Conservation (phyloP, 2,888 invertebrate genomes). For the Salpingus planirostris region DNA sequence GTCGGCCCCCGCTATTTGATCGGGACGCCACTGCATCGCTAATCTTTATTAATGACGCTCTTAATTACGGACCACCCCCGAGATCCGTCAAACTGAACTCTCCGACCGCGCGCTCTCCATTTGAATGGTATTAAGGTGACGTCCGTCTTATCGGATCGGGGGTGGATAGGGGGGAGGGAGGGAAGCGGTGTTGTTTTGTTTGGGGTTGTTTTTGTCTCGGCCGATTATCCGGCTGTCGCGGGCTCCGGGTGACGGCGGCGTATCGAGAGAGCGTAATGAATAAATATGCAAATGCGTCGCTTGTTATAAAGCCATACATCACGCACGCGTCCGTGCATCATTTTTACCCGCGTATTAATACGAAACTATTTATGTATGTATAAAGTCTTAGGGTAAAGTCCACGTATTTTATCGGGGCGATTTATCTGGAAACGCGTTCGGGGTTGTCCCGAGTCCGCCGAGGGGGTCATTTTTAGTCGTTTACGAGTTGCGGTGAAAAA, state of each 20-base stretch:
- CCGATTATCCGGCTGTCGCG: no score
- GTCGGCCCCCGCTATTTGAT: slow-evolving; percentile 24
- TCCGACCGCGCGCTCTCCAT: no score
- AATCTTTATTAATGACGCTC: slow-evolving; percentile 35
- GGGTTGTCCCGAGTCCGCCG: slow-evolving; percentile 22
- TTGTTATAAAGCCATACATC: slow-evolving; percentile 33
- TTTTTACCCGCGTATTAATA: slow-evolving; percentile 37
- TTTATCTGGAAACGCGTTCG: slow-evolving; percentile 42
- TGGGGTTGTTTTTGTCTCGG: no score
- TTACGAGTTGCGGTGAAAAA: no score
- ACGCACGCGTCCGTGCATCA: slow-evolving; percentile 34
- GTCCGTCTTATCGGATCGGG: no score
- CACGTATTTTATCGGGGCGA: slow-evolving; percentile 41
- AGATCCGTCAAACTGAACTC: no score
- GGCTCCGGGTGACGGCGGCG: no score
- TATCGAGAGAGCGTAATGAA: slow-evolving; percentile 12
- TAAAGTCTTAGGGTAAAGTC: no score
- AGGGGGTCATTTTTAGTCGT: slow-evolving; percentile 26
- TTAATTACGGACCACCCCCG: slow-evolving; percentile 27
- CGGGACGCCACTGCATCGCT: slow-evolving; percentile 26
- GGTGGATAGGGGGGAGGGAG: no score
- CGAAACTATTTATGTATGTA: no score
- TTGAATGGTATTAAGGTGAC: no score
- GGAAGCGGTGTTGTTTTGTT: no score
- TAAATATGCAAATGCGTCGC: slow-evolving; percentile 30